Evolutionary conservation across 2,888 invertebrate genomes (phyloP).

Genomic region (Suillia variegata): DNA sequence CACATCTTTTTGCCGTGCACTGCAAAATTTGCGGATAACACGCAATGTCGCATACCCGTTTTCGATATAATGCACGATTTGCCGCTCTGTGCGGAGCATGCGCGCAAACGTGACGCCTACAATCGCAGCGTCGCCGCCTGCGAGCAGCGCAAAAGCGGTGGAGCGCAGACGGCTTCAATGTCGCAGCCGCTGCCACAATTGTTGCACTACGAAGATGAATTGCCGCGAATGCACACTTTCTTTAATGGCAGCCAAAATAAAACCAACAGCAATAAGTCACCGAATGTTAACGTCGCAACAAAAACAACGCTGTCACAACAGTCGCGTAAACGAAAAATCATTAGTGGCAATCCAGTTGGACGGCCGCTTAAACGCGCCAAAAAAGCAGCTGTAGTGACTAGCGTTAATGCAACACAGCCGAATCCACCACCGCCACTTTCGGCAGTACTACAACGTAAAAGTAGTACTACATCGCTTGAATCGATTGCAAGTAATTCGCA

Average conservation of each 20-base stretch:
- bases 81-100: constrained; percentile 86
- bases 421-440: constrained; percentile 34
- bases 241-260: constrained; percentile 44
- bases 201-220: constrained; percentile 15
- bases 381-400: constrained; percentile 51
- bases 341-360: constrained; percentile 46
- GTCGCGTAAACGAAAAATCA: constrained; percentile 45
- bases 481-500: constrained; percentile 58
- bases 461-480: constrained; percentile 56
- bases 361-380: constrained; percentile 66
- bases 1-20: constrained; percentile 80
- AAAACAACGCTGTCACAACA: background rate
- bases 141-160: constrained; percentile 66
- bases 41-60: constrained; percentile 79
- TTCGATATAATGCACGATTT: constrained; percentile 79
- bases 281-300: constrained; percentile 7
- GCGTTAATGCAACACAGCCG: background rate
- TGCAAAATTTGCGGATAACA: constrained; percentile 77
- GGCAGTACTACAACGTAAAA: constrained; percentile 51
- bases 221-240: constrained; percentile 9
- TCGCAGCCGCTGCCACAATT: background rate
- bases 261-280: background rate
- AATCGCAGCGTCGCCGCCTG: constrained; percentile 67
- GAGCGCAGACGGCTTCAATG: constrained; percentile 56
- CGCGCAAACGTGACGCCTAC: constrained; percentile 83